These are phyloP conservation scores for Pseudorectes ferrugineus DNA, from an alignment of 2,113 vertebrate species.

Conservation along the genomic window DNA sequence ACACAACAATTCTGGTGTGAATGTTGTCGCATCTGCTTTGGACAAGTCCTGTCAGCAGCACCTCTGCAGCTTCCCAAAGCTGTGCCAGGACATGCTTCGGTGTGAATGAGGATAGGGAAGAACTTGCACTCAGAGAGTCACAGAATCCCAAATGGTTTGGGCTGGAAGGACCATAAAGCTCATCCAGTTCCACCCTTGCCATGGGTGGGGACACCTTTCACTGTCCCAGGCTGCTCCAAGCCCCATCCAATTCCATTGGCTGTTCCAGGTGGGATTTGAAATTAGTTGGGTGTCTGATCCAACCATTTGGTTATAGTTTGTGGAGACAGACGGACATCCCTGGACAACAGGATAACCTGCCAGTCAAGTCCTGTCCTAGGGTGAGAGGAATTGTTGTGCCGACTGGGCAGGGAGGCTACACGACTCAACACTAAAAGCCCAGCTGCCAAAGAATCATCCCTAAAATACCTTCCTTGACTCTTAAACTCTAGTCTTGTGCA, in stretches of 20 bases:
- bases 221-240: accelerated
- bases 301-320: not conserved
- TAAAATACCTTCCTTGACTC: not conserved
- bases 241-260: not conserved
- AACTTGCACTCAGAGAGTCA: not conserved
- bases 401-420: not conserved
- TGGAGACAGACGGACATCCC: not conserved
- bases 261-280: not conserved
- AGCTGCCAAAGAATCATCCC: not conserved
- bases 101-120: not conserved
- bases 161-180: not conserved
- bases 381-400: not conserved
- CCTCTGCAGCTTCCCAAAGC: not conserved
- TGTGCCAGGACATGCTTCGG: not conserved
- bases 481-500: not conserved
- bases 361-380: not conserved
- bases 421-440: not conserved
- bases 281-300: not conserved
- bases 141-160: not conserved
- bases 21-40: not conserved
- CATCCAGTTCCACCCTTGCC: not conserved
- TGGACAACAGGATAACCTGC: not conserved
- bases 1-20: not conserved
- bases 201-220: not conserved
- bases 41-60: not conserved